Conservation (phyloP, 2,888 invertebrate species). For the Oithona nana region DNA sequence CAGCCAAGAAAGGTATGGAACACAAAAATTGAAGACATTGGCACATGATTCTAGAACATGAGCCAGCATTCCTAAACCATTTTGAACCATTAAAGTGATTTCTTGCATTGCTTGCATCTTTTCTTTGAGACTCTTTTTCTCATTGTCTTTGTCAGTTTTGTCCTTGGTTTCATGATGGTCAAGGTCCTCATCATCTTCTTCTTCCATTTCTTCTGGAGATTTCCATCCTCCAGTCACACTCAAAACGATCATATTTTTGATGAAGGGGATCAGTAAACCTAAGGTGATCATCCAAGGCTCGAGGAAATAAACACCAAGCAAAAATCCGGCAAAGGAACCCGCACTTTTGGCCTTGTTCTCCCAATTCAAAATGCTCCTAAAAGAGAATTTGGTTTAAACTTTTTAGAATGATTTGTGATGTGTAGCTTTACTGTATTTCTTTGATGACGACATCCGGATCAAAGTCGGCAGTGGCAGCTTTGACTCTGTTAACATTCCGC, state of each 20-base stretch:
- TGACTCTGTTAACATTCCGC: slow-evolving; percentile 74
- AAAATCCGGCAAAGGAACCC: slow-evolving; percentile 60
- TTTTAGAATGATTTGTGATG: too few relatives aligned
- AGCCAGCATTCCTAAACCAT: slow-evolving; percentile 13
- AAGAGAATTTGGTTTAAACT: too few relatives aligned
- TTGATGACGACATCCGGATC: slow-evolving; percentile 25
- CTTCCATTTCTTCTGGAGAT: slow-evolving; percentile 21
- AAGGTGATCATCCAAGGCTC: slow-evolving; percentile 88
- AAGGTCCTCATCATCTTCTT: slow-evolving; percentile 56
- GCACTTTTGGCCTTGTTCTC: slow-evolving; percentile 69
- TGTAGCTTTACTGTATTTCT: slow-evolving; percentile 54
- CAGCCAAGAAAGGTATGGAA: slow-evolving; percentile 83
- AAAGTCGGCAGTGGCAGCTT: slow-evolving; percentile 58
- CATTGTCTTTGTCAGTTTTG: slow-evolving; percentile 43
- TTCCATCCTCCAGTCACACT: not conserved
- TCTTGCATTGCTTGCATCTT: slow-evolving; percentile 87
- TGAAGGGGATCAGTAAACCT: slow-evolving; percentile 55
- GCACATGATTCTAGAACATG: slow-evolving; percentile 50
- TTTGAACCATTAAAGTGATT: slow-evolving; percentile 59
- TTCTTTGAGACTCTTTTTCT: slow-evolving; percentile 84
- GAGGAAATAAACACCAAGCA: slow-evolving; percentile 76
- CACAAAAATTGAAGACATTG: slow-evolving; percentile 94
- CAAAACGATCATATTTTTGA: slow-evolving; percentile 45
- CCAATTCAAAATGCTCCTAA: slow-evolving; percentile 89
- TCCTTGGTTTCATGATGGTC: slow-evolving; percentile 72